Base-by-base conservation (phyloP, 2,888 invertebrate genomes). In the Agrilus biguttatus region DNA sequence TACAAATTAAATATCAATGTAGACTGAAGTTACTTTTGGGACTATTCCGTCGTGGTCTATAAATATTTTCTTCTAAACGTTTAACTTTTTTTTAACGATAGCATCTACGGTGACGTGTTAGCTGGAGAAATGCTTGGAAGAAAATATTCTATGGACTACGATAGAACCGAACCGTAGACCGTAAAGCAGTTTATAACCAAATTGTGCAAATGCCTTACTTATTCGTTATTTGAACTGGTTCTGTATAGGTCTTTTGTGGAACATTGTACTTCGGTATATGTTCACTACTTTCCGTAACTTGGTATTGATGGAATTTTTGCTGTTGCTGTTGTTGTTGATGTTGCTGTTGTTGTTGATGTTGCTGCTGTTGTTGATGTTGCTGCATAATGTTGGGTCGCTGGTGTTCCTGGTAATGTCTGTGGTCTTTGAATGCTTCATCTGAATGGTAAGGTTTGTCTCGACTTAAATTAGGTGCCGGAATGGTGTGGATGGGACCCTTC, bases 401-500 rank as follows among this genome's bases (percentile, higher is more conserved):
- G 5, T 34, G 40, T 33, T 54, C 52, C 7, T 49, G 47, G 12
- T 51, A 39, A 23, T 52, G 53, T 14, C 42, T 43, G 3, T 17
- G 35, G 34, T 44, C 44, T 8, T 33, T 14, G 13, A 14, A 34
- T 13, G 58, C 50, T 42, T 60, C 57, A 17, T 58, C 61, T 40
- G 74, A 70, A 2, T 72, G 65, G 19, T 71, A 72, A 0, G 79
- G 78, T 54, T 75, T 78, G 59, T 79, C 78, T 1, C 77, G 73
- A 51, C 80, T 79, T 40, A 88, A 69, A 68, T 87, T 86, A 8
- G 88, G 88, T 19, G 88, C 87, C 57, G 86, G 86, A 50, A 88
- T 85, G 8, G 87, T 86, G 65, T 86, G 86, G 59, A 88, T 87
- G 2, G 86, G 86, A 53, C 83, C 84, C 58, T 75, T 73, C 44